Evolutionary conservation across 1,140 invertebrate genomes (phyloP).

Genomic region (Zaprionus africanus): DNA sequence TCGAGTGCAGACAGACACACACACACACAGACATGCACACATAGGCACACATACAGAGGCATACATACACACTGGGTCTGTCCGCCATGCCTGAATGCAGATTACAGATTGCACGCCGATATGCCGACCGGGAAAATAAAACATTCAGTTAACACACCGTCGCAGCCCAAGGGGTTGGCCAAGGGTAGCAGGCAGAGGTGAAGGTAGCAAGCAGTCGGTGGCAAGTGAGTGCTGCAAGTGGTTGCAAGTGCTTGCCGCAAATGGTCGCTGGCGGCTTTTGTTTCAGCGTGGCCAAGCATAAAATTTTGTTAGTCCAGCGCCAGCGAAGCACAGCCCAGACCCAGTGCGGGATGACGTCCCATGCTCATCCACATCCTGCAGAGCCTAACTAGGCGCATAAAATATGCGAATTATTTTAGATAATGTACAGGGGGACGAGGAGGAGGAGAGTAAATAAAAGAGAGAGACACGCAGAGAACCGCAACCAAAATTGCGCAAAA

Average conservation of each 20-base stretch:
- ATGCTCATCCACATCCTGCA: conserved; percentile 16
- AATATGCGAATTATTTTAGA: conserved; percentile 34
- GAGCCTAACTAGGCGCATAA: conserved; percentile 25
- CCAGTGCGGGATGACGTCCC: conserved; percentile 4
- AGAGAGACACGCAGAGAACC: neutral
- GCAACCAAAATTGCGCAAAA: conserved; percentile 7
- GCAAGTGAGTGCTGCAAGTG: conserved; percentile 18
- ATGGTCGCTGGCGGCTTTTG: conserved; percentile 30
- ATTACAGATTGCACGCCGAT: conserved; percentile 69
- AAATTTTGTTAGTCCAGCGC: conserved; percentile 49
- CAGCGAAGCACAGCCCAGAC: conserved; percentile 31
- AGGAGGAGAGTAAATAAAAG: neutral
- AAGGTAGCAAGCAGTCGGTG: conserved; percentile 23
- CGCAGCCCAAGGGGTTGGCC: conserved; percentile 33
- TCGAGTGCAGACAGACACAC: neutral
- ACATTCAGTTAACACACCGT: conserved; percentile 48
- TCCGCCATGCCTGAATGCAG: conserved; percentile 64
- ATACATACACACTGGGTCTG: neutral
- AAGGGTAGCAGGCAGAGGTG: neutral
- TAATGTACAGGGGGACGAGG: conserved; percentile 15
- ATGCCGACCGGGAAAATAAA: conserved; percentile 45
- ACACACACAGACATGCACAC: conserved; percentile 14
- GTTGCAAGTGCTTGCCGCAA: conserved; percentile 11
- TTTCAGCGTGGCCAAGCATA: conserved; percentile 55
- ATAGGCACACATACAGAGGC: neutral